phyloP scores from a whole-genome alignment of 1,140 invertebrate species.

The Listronotus oregonensis region DNA sequence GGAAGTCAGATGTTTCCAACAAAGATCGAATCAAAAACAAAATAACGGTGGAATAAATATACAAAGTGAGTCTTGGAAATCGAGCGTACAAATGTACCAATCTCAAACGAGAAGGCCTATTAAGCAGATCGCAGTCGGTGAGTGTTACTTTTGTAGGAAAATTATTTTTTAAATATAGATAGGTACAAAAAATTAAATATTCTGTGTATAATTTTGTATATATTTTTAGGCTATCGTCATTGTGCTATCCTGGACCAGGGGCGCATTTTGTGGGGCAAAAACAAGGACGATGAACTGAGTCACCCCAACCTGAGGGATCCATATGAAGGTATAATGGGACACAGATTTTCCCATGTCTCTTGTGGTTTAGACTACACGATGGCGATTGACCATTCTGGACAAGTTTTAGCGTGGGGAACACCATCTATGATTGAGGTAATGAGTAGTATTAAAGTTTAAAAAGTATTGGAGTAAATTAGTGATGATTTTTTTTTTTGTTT shows the following conservation, averaged over 20 bases:
- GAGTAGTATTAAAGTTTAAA: too few species aligned
- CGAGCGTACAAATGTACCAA: slow-evolving; percentile 47
- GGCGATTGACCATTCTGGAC: slow-evolving; percentile 63
- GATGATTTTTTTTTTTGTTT: too few species aligned
- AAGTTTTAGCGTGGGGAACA: slow-evolving; percentile 69
- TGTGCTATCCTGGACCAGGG: slow-evolving; percentile 49
- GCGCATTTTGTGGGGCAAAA: slow-evolving; percentile 50
- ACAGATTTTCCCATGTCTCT: slow-evolving; percentile 56
- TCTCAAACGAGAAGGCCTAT: slow-evolving; percentile 44
- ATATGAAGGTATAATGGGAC: slow-evolving; percentile 43
- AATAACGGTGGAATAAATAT: slow-evolving; percentile 23
- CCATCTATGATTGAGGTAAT: slow-evolving; percentile 64
- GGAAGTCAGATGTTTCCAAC: slow-evolving; percentile 64
- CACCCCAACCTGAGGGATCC: slow-evolving; percentile 47
- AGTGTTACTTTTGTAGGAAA: slow-evolving; percentile 33
- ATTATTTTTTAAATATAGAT: neutral
- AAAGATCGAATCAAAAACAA: slow-evolving; percentile 47
- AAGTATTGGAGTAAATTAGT: too few species aligned
- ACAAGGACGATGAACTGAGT: slow-evolving; percentile 50
- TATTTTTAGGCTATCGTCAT: slow-evolving; percentile 41
- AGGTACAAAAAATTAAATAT: neutral
- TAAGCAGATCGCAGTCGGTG: slow-evolving; percentile 51
- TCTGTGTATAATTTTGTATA: neutral
- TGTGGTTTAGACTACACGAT: slow-evolving; percentile 77
- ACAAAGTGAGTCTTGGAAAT: slow-evolving; percentile 48